These are phyloP conservation scores for Xenopus petersii DNA, from an alignment of 2,797 vertebrate genomes.

Conservation along the genomic window DNA sequence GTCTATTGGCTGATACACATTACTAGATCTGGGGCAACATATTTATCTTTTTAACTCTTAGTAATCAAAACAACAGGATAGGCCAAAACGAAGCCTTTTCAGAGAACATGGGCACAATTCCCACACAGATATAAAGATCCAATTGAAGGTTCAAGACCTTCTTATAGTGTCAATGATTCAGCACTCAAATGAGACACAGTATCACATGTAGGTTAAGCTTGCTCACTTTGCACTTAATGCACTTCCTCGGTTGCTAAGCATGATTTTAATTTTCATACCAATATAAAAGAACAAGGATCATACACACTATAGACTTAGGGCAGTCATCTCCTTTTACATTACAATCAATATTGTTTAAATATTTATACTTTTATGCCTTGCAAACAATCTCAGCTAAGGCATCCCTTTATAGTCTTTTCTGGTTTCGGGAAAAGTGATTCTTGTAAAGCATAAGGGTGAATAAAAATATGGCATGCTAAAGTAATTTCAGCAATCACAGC, in stretches of 20 bases:
- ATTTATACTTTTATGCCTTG: constrained; percentile 44
- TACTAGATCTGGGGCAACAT: too few species aligned
- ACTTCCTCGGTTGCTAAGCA: constrained; percentile 36
- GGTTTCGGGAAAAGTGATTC: constrained; percentile 40
- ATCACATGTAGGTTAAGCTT: constrained; percentile 32
- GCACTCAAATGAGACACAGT: background rate
- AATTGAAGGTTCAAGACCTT: background rate
- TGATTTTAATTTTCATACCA: constrained; percentile 44
- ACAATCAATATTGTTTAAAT: constrained; percentile 46
- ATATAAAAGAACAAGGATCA: constrained; percentile 39
- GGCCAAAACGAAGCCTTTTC: too few species aligned
- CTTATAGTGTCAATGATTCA: background rate
- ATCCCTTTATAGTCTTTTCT: constrained; percentile 36
- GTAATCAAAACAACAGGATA: too few species aligned
- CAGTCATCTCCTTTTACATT: constrained; percentile 46
- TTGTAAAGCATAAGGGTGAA: constrained; percentile 38
- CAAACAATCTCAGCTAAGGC: constrained; percentile 29
- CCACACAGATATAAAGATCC: background rate
- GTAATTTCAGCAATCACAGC: constrained; percentile 3
- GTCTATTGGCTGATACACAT: too few species aligned
- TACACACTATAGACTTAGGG: constrained; percentile 22
- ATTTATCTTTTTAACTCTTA: too few species aligned
- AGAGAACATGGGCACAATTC: background rate
- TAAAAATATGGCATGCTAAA: constrained; percentile 26
- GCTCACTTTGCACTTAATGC: constrained; percentile 43